Base-by-base conservation (phyloP, 35 echinoderm and acorn worm genomes). In the Acanthaster planci region DNA sequence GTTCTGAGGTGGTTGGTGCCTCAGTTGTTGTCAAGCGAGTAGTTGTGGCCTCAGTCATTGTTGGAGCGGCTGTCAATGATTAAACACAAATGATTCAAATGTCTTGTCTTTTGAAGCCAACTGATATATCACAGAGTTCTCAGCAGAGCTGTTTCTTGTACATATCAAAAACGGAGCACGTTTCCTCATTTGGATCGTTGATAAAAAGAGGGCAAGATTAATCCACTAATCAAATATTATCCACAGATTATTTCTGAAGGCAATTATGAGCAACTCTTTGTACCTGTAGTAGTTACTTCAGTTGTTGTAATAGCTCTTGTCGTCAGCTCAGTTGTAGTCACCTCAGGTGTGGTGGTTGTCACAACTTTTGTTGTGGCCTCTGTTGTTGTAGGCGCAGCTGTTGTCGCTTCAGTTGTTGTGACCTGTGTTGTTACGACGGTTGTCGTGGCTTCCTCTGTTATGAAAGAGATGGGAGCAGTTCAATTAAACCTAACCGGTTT, bases 1-100 rank as follows among this genome's bases (percentile, higher is more conserved):
- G 23, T 68, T 68, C 60, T 12, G 60, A 23, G 60, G 60, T 68
- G 60, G 60, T 68, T 23, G 60, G 60, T 34, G 12, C 60, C 32
- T 68, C 19, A 3, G 60, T 30, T 9, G 60, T 68, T 8, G 19
- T n/a, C 32, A 68, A 68, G 1, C 60, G 60, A 68, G 60, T 68
- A 68, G 60, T 68, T 68, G 16, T 68, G 1, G 60, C 60, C 23
- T 68, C 60, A 68, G 23, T 68, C 0, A 26, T 68, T 7, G 60
- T 68, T 22, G 18, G 18, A 34, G 60, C 18, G 12, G 12, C 60
- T 68, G 60, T 58, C 27, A 1, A 68, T 68, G 2, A 5, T 12
- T 68, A 34, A 68, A 58, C 18, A 58, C 55, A 58, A 17, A 21
- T 54, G 27, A 18, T 57, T 57, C 16, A 21, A 21, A 56, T 17